Evolutionary conservation across 2,888 invertebrate species (phyloP).

Genomic region (Ornithoptera priamus): DNA sequence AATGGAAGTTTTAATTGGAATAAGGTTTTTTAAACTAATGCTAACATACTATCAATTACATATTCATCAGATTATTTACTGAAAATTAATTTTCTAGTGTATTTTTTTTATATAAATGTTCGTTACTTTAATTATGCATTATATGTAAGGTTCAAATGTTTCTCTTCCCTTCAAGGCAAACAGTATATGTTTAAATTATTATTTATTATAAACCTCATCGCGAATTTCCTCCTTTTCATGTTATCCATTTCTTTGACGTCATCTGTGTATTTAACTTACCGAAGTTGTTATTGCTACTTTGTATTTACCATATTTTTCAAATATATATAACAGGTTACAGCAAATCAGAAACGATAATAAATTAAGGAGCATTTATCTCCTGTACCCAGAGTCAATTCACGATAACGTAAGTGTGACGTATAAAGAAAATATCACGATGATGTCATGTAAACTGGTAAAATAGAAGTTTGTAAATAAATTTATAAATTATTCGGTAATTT

Average conservation of each 20-base stretch:
- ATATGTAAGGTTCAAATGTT: no score
- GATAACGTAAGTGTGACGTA: background rate
- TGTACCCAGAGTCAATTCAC: background rate
- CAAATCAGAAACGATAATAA: background rate
- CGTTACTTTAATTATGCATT: no score
- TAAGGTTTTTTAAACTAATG: background rate
- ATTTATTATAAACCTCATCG: background rate
- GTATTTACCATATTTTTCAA: background rate
- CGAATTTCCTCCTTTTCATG: background rate
- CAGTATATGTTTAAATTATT: background rate
- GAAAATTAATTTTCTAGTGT: no score
- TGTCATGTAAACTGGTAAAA: background rate
- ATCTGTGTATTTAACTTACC: conserved; percentile 12
- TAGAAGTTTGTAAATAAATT: background rate
- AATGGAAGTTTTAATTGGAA: background rate
- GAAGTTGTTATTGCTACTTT: background rate
- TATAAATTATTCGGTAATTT: background rate
- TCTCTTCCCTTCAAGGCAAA: background rate
- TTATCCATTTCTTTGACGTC: conserved; percentile 15
- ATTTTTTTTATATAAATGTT: no score
- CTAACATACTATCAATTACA: no score
- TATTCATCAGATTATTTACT: no score
- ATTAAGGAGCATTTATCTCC: background rate
- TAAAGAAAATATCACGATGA: background rate
- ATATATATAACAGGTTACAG: background rate